Evolutionary conservation across 1,140 invertebrate species (phyloP).

Genomic region (Latrodectus geometricus): DNA sequence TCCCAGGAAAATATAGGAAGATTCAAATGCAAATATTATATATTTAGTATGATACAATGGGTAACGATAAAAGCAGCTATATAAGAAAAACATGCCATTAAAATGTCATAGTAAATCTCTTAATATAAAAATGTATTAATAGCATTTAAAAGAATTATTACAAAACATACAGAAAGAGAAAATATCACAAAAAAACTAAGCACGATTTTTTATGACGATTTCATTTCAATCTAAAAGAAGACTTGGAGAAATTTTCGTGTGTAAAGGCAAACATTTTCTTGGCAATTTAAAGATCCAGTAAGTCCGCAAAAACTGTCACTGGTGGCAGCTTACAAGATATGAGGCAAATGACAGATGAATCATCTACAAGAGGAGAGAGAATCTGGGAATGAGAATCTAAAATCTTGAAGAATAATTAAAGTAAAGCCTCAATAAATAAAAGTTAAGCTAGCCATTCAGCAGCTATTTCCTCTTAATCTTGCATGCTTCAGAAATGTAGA

Average conservation of each 20-base stretch:
- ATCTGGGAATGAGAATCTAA: neutral
- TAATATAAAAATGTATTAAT: constrained; percentile 49
- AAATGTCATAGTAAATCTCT: constrained; percentile 38
- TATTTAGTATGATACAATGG: constrained; percentile 4
- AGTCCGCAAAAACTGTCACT: constrained; percentile 47
- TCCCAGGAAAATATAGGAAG: neutral
- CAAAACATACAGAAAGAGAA: constrained; percentile 49
- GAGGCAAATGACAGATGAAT: neutral
- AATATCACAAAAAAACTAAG: constrained; percentile 54
- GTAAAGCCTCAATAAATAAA: too few species aligned
- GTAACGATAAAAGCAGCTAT: constrained; percentile 36
- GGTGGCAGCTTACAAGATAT: constrained; percentile 53
- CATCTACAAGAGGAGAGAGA: constrained; percentile 21
- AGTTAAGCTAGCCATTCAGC: too few species aligned
- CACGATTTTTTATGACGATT: constrained; percentile 6
- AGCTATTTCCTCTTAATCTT: too few species aligned
- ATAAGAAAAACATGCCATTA: constrained; percentile 27
- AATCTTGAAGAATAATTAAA: too few species aligned
- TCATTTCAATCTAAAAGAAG: neutral
- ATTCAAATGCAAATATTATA: neutral
- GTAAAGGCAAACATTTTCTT: constrained; percentile 53
- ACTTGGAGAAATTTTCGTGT: neutral
- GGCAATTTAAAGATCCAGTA: constrained; percentile 54
- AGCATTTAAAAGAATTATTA: constrained; percentile 37
- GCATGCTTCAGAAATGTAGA: too few species aligned